Evolutionary conservation across 2,113 vertebrate genomes (phyloP), one percentile per base, ranked within the genome.

Genomic region (Budorcas taxicolor): DNA sequence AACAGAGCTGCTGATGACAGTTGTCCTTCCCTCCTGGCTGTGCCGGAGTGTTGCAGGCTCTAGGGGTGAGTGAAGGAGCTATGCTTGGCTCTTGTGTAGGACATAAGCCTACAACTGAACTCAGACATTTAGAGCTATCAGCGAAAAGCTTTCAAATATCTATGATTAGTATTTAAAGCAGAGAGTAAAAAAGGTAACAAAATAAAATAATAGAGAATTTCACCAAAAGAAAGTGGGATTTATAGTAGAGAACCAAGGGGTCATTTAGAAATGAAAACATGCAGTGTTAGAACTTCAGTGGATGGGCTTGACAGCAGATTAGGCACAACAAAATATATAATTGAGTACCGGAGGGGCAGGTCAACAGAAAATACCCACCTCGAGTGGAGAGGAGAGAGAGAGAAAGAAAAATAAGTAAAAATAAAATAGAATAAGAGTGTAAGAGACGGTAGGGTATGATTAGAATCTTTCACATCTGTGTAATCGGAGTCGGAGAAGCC

Each of bases 61-160:
- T 43, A 29, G 3, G n/a, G 9, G 0, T 45, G 10, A n/a, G 4
- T 0, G 7, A 47, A 33, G 29, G 67, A 84, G 9, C 1, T 45
- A 53, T 7, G 0, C 10, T 21, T 16, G 29, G 12, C 11, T 31
- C 13, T 50, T 23, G 19, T 5, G 31, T 17, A 15, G 43, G 19
- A 50, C 53, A 11, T 5, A 57, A 53, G 58, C 19, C 58, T 62
- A 40, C 3, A n/a, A 5, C 6, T 84, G 31, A 29, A 45, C n/a
- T 89, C 29, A 89, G 45, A 55, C 80, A 6, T 3, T 4, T 43
- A 31, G 8, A 81, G 6, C 58, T 33, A 74, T 27, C 27, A 31
- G 29, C 36, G 25, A 62, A 62, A 89, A 9, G 40, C 52, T 43
- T 58, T 33, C 45, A 74, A 67, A n/a, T 52, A 84, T 52, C 13